Base-by-base conservation (phyloP, 1,140 invertebrate genomes). In the Aradophagus sp. region DNA sequence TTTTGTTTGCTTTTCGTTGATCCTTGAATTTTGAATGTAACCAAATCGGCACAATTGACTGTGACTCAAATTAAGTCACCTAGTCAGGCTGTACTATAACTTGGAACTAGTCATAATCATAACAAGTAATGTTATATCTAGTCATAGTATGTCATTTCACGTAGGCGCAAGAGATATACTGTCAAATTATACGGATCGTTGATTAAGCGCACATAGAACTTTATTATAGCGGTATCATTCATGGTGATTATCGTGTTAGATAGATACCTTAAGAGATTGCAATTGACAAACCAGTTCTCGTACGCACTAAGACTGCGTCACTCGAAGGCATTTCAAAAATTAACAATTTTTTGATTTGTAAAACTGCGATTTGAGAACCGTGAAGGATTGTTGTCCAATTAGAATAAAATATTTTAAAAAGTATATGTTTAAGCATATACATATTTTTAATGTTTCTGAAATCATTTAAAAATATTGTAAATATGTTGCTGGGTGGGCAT, bases 111-210 rank as follows among this genome's bases (percentile, higher is more conserved):
- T 66, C 41, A 41, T 62, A 38, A 55, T 50, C 23, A 3, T 52
- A 41, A 47, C 14, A 34, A 42, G 36, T 41, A 62, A 62, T 10
- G 35, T 65, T 55, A 36, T 61, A 53, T 58, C 42, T 56, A 66
- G 48, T 67, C 50, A 52, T 56, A 66, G 35, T 23, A 27, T 48
- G 47, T 71, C 61, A 55, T 65, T 63, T 63, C 45, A 45, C 31
- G n/a, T 62, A 70, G 26, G 11, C 27, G 11, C 10, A 29, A 10
- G 10, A 6, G 8, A 45, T 59, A 20, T 61, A 48, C 15, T 59
- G 32, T 59, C 39, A 45, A 69, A 38, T 38, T 62, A 56, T 69
- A 69, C 11, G 36, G 62, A 71, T 52, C 48, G 53, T 61, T 65
- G 31, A 62, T 65, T 17, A 48, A 31, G 61, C 61, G 41, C 50